Base-by-base conservation (phyloP, 2,888 invertebrate genomes). In the Gortyna flavago region DNA sequence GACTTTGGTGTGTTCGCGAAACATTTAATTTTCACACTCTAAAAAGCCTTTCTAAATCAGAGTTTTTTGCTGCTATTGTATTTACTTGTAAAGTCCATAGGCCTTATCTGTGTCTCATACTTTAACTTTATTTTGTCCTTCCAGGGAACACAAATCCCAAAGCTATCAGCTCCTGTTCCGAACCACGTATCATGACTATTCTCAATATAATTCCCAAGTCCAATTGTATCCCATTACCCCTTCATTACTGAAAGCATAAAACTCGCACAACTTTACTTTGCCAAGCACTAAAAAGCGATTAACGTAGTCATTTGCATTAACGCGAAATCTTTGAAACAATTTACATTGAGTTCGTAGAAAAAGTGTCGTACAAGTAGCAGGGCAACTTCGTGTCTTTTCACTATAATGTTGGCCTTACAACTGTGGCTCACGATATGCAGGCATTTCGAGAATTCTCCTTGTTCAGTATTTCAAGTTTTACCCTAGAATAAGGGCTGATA, bases 361-460 rank as follows among this genome's bases (percentile, higher is more conserved):
- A 89, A 90, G 89, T 88, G 88, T 89, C 85, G 85, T 85, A 87
- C 88, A 85, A 85, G 85, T 83, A 80, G 79, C 84, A 79, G 89
- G 92, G 90, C 87, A 92, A 93, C 91, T 93, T 95, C 94, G 94
- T 95, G 94, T 91, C 92, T 93, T 91, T 92, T 93, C 93, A 92
- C 93, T 92, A 94, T 95, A 93, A 94, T 91, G 90, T 89, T 88
- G 87, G 79, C 92, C 91, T 93, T 95, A 95, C 93, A 93, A 93
- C 92, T 91, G 89, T 89, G 89, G 91, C 93, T 93, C 94, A 95
- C 94, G 94, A 93, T 82, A 95, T 93, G 89, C 90, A 89, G 87
- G 91, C 90, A 92, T 93, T 93, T 93, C 89, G 84, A 89, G 89
- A 92, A 93, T 93, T 91, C 91, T 90, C 89, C 81, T 80, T 80